A percentile compares a stretch with the other conserved stretches of the same genome.
Evolutionary conservation across 1,140 invertebrate species (phyloP).

Genomic region (Luehdorfia chinensis): DNA sequence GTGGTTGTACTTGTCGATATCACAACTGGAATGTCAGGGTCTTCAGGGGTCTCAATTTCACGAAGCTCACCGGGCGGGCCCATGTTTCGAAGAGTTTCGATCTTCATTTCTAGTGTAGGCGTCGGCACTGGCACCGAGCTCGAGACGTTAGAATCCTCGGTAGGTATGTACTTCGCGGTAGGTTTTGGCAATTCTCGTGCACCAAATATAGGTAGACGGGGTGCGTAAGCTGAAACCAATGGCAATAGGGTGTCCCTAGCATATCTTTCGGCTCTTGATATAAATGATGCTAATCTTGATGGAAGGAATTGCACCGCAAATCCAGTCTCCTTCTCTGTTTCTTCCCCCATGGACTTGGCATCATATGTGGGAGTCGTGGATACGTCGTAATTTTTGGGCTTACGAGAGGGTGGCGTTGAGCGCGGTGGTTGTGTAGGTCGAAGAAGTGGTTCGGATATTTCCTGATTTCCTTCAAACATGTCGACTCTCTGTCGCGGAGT

Average conservation of each 20-base stretch:
- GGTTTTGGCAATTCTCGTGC: constrained; percentile 55
- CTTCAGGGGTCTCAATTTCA: constrained; percentile 60
- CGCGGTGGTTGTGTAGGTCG: constrained; percentile 57
- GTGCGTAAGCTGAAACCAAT: constrained; percentile 86
- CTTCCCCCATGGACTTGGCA: constrained; percentile 36
- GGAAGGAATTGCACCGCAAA: constrained; percentile 88
- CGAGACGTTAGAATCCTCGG: constrained; percentile 55
- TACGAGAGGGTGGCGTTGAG: constrained; percentile 37
- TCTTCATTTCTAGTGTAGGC: constrained; percentile 72
- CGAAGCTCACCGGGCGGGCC: constrained; percentile 62
- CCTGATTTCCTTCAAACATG: constrained; percentile 42
- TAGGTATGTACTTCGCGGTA: constrained; percentile 66
- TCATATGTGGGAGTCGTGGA: constrained; percentile 60
- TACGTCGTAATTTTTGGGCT: constrained; percentile 62
- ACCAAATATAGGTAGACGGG: constrained; percentile 80
- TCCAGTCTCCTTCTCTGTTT: constrained; percentile 56
- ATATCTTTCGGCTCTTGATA: constrained; percentile 88
- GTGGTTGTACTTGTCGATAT: constrained; percentile 53
- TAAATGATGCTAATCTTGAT: constrained; percentile 84
- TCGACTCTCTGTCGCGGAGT: constrained; percentile 67
- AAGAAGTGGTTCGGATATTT: constrained; percentile 81
- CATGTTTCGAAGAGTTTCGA: constrained; percentile 58
- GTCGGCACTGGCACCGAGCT: constrained; percentile 57
- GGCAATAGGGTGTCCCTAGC: constrained; percentile 85
- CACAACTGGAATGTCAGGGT: constrained; percentile 53